Evolutionary conservation across 2,888 invertebrate genomes (phyloP).

Genomic region (Elegia similella): DNA sequence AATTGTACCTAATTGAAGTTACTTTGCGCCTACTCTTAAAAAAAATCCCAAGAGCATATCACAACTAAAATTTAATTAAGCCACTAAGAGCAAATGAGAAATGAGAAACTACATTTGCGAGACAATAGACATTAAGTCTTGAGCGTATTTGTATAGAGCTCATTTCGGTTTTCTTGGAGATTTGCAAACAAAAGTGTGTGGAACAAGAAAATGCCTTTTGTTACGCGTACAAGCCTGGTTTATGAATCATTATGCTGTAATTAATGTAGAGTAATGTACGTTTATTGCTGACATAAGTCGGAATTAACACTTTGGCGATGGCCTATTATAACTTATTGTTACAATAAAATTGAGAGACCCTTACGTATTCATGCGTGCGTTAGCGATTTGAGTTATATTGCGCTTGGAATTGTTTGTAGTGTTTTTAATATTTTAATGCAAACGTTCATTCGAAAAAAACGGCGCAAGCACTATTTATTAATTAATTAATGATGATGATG

Average conservation of each 20-base stretch:
- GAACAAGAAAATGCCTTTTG: constrained; percentile 33
- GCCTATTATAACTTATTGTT: constrained; percentile 2
- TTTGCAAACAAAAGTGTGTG: constrained; percentile 15
- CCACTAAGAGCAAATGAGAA: constrained; percentile 6
- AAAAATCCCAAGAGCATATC: neutral
- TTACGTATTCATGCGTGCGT: neutral
- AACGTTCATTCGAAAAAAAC: too few species aligned
- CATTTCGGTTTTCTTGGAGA: constrained; percentile 15
- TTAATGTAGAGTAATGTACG: constrained; percentile 47
- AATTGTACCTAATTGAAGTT: neutral
- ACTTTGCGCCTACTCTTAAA: neutral
- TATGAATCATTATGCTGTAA: constrained; percentile 51
- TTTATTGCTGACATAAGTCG: constrained; percentile 34
- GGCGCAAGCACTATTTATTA: too few species aligned
- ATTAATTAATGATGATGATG: too few species aligned
- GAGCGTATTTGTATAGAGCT: constrained; percentile 1
- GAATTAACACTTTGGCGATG: constrained; percentile 33
- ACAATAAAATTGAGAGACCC: neutral
- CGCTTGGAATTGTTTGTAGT: neutral
- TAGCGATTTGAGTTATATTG: neutral
- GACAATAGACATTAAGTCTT: constrained; percentile 12
- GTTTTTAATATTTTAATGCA: too few species aligned
- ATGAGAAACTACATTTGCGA: constrained; percentile 3
- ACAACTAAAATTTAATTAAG: constrained; percentile 8
- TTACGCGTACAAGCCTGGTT: constrained; percentile 44